Base-by-base conservation (phyloP, 1,140 invertebrate species). In the Ooceraea biroi region DNA sequence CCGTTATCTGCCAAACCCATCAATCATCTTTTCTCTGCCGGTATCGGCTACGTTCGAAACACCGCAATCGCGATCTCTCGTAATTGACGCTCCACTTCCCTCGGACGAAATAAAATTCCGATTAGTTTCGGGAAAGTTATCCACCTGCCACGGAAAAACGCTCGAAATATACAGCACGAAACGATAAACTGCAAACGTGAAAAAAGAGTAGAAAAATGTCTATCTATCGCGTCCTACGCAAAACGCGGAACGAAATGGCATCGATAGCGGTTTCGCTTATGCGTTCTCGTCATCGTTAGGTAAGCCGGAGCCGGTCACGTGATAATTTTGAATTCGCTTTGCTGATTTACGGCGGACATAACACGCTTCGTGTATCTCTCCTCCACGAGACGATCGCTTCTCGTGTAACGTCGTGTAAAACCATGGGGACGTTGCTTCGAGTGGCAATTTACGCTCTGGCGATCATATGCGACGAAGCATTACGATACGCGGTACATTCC, bases 381-480 rank as follows among this genome's bases (percentile, higher is more conserved):
- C 22, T 80, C 48, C 50, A 46, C 17, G 14, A 69, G 44, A 41
- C 36, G 36, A 55, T 36, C 22, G 17, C 22, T 7, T 36, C 41
- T 41, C n/a, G 48, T 11, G 22, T 68, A 52, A 36, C 36, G 4
- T 36, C 44, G 60, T 77, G 52, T 25, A 30, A 19, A 74, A 52
- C 36, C n/a, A 61, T 30, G 36, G 22, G 61, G 46, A 55, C 30
- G 50, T 11, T 52, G n/a, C 44, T 22, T 58, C 69, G 25, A 65
- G 30, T 80, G 41, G 46, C 78, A 55, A 88, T 84, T 88, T 85
- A 86, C 83, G 85, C 85, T 88, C 86, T 65, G 57, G 58, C 86
- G 74, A 74, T 41, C 82, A 48, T 22, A 55, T 22, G 69, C 86
- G 48, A 68, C 83, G 71, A 65, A 74, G 55, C 82, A 65, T 36